These are phyloP conservation scores for Coracopsis vasa DNA, from an alignment of 2,113 vertebrate species.

Conservation along the genomic window DNA sequence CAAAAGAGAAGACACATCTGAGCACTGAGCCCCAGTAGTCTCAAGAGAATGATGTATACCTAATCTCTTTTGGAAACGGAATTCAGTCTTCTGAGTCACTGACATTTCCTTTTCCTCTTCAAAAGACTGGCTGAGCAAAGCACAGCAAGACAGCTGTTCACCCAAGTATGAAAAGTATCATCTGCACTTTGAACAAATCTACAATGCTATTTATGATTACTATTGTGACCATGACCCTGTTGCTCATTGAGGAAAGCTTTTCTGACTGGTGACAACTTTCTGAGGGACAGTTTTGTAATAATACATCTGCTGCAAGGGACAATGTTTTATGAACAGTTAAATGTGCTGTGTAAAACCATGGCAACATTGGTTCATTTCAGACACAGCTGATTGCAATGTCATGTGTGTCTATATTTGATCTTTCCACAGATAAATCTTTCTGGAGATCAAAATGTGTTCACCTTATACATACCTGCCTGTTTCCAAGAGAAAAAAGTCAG, in stretches of 20 bases:
- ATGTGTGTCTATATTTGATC: background rate
- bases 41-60: background rate
- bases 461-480: background rate
- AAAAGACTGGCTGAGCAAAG: background rate
- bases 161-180: background rate
- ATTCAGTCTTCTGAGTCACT: background rate
- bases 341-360: accelerated
- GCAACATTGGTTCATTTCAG: background rate
- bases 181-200: background rate
- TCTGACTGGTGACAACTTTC: background rate
- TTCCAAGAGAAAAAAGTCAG: conserved; percentile 6
- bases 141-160: background rate
- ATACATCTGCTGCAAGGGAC: background rate
- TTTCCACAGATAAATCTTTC: background rate
- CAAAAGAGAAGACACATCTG: background rate
- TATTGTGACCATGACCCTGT: background rate
- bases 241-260: background rate
- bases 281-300: background rate
- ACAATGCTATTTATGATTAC: background rate
- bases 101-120: background rate
- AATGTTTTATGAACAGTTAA: background rate
- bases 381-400: background rate
- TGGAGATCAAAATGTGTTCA: background rate
- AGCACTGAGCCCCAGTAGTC: background rate
- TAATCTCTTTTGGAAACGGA: background rate